These are phyloP conservation scores for Spongilla lacustris DNA, from an alignment of 37 sponge, comb jelly and placozoan genomes.

Conservation along the genomic window DNA sequence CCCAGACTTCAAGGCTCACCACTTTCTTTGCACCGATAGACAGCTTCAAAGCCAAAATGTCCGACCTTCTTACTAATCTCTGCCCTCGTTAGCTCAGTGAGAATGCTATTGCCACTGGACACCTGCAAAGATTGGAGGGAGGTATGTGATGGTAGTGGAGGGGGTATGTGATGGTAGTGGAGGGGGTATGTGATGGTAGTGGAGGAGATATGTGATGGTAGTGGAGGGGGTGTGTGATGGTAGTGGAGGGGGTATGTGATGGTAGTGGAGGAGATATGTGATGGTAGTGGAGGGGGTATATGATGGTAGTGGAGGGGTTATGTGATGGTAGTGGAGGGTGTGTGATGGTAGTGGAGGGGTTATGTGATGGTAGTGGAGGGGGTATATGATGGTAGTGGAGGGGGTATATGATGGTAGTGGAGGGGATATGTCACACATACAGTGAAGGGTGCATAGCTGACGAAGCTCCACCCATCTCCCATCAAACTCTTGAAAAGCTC, in stretches of 20 bases:
- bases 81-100: constrained; percentile 76
- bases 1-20: background rate
- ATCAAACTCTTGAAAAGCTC: constrained; percentile 50
- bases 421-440: constrained; percentile 54
- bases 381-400: too few species aligned
- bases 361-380: too few species aligned
- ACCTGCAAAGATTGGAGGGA: constrained; percentile 45
- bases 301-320: too few species aligned
- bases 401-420: background rate
- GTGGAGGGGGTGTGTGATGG: too few species aligned
- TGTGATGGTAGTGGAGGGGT: too few species aligned
- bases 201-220: background rate
- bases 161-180: background rate
- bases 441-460: constrained; percentile 19
- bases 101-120: constrained; percentile 70
- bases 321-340: too few species aligned
- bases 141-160: background rate
- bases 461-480: constrained; percentile 39
- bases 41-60: constrained; percentile 70
- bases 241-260: too few species aligned
- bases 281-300: too few species aligned
- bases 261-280: too few species aligned
- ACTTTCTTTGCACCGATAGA: constrained; percentile 16
- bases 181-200: background rate
- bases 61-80: constrained; percentile 83